phyloP scores from a whole-genome alignment of 2,113 vertebrate genomes.

The Hippopotamus amphibius region DNA sequence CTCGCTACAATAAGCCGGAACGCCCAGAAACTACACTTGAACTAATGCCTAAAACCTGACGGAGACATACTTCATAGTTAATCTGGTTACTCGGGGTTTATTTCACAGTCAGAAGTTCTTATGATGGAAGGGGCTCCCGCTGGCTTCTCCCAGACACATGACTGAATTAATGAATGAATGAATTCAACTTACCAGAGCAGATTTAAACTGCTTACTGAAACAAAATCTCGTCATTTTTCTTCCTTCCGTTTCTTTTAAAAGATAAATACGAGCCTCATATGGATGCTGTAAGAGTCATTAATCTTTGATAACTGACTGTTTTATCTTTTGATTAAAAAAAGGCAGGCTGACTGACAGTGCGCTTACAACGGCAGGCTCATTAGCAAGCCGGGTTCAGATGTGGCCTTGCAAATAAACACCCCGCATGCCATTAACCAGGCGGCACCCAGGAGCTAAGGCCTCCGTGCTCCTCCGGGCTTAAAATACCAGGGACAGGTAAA shows the following conservation, averaged over 20 bases:
- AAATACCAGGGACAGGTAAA: constrained; percentile 77
- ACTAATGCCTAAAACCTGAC: constrained; percentile 83
- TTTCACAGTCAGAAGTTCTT: constrained; percentile 89
- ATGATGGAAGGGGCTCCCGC: constrained; percentile 85
- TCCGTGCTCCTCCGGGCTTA: constrained; percentile 24
- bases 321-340: constrained; percentile 75
- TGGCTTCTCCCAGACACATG: constrained; percentile 84
- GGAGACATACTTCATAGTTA: constrained; percentile 86
- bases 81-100: constrained; percentile 88
- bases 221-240: constrained; percentile 87
- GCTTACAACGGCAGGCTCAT: constrained; percentile 67
- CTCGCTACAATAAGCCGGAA: constrained; percentile 54
- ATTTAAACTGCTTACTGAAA: constrained; percentile 88
- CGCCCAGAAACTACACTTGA: constrained; percentile 77
- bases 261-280: constrained; percentile 77
- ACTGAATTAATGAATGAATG: constrained; percentile 88
- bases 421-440: constrained; percentile 48
- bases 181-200: constrained; percentile 85
- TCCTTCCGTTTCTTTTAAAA: constrained; percentile 81
- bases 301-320: constrained; percentile 80
- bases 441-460: neutral
- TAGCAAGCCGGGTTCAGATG: constrained; percentile 74
- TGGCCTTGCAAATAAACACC: constrained; percentile 68
- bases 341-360: neutral
- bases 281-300: constrained; percentile 80